A percentile compares a stretch with the other conserved stretches of the same genome.
These are phyloP conservation scores for Enteromius mattozi DNA, from an alignment of 2,797 vertebrate species.

Conservation along the genomic window DNA sequence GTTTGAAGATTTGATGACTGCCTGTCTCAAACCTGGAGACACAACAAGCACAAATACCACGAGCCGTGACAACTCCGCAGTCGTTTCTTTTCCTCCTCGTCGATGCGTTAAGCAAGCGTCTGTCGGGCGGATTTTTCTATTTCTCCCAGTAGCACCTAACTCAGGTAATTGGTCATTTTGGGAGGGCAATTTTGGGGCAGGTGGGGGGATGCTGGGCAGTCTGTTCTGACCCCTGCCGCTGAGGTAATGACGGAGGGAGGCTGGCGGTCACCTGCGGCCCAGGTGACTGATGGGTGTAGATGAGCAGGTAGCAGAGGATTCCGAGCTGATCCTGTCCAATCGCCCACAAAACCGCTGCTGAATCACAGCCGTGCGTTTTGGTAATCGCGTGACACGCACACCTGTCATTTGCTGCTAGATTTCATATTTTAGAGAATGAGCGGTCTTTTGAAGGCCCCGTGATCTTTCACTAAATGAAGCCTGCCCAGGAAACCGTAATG, in stretches of 20 bases:
- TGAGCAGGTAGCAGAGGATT: slow-evolving; percentile 53
- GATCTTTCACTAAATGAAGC: slow-evolving; percentile 5
- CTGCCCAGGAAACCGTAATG: slow-evolving; percentile 2
- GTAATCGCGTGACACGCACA: slow-evolving; percentile 29
- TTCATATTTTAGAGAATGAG: slow-evolving; percentile 23
- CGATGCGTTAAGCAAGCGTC: slow-evolving; percentile 82
- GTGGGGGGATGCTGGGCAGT: slow-evolving; percentile 77
- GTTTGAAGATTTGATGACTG: slow-evolving; percentile 61
- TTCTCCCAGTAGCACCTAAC: slow-evolving; percentile 63
- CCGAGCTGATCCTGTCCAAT: slow-evolving; percentile 20
- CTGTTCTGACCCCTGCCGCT: slow-evolving; percentile 82
- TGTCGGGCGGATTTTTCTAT: slow-evolving; percentile 72
- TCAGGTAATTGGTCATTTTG: slow-evolving; percentile 84
- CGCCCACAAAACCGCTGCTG: slow-evolving; percentile 24
- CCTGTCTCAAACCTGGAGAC: slow-evolving; percentile 57
- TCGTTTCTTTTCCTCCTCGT: slow-evolving; percentile 74
- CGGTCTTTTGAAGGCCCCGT: neutral
- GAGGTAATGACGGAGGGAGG: slow-evolving; percentile 74
- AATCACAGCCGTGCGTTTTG: neutral
- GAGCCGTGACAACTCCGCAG: slow-evolving; percentile 64
- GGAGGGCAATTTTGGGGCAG: slow-evolving; percentile 80
- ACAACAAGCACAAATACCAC: slow-evolving; percentile 53
- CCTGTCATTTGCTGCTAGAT: slow-evolving; percentile 25
- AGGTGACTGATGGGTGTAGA: slow-evolving; percentile 57
- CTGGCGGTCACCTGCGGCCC: slow-evolving; percentile 38